phyloP scores from a whole-genome alignment of 2,113 vertebrate species.

The Entomyzon cyanotis region DNA sequence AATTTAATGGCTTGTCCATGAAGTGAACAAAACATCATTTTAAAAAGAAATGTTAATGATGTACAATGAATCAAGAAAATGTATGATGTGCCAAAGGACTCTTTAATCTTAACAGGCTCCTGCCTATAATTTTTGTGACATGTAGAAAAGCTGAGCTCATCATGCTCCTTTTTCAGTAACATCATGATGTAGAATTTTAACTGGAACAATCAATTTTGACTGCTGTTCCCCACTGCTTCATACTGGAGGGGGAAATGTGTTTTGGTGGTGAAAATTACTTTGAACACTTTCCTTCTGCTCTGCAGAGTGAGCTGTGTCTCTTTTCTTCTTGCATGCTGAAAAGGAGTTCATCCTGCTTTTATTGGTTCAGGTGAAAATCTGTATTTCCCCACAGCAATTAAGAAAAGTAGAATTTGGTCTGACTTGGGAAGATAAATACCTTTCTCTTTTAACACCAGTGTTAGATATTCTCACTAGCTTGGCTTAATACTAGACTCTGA shows the following conservation, averaged over 20 bases:
- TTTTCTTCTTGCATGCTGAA: neutral
- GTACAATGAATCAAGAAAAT: conserved; percentile 60
- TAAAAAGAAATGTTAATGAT: conserved; percentile 42
- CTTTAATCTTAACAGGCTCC: neutral
- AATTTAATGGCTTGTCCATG: conserved; percentile 55
- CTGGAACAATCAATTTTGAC: conserved; percentile 32
- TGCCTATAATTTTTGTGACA: neutral
- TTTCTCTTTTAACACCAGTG: neutral
- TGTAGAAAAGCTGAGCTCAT: conserved; percentile 27
- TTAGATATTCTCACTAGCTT: neutral
- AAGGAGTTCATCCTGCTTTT: neutral
- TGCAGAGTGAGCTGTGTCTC: neutral
- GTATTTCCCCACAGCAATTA: neutral
- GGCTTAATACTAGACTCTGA: neutral
- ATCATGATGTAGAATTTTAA: neutral
- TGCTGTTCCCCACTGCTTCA: neutral
- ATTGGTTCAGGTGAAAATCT: neutral
- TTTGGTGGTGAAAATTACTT: neutral
- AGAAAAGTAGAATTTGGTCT: neutral
- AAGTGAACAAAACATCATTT: conserved; percentile 62
- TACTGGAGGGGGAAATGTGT: conserved; percentile 3
- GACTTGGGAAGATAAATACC: neutral
- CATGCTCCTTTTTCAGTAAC: neutral
- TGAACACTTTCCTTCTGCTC: neutral
- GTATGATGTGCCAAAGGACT: neutral